Base-by-base conservation (phyloP, 1,140 invertebrate genomes). In the Papilio polyxenes region DNA sequence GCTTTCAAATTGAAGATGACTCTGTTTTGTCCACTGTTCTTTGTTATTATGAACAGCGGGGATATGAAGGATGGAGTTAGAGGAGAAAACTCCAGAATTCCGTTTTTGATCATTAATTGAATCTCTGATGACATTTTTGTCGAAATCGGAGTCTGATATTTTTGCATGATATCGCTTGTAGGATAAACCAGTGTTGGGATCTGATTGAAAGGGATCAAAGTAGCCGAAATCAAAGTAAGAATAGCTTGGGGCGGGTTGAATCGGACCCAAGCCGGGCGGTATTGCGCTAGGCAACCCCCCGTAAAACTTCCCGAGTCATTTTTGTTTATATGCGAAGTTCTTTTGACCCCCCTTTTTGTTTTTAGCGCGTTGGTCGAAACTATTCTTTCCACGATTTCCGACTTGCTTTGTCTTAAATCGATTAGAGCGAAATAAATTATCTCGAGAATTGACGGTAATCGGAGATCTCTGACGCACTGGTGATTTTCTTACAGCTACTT, bases 1-100 rank as follows among this genome's bases (percentile, higher is more conserved):
- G 75, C 81, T 53, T 87, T 85, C 0, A 89, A 76, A 76, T 91
- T 89, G 85, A 91, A 89, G 76, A 90, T 90, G 3, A 82, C 81
- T 31, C 80, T 69, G 80, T 15, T 65, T 74, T 84, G 81, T 48
- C 83, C 82, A 23, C 83, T 82, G 51, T 13, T 51, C 40, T 86
- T 86, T 11, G n/a, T n/a, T 51, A 81, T 83, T 74, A 83, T 40
- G 53, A 92, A 91, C 56, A 92, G 85, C n/a, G 83, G 85, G 20
- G 88, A 92, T 17, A 91, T 82, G 77, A 91, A 91, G 53, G 85
- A 87, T 37, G 86, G 82, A 4, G 81, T 78, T 10, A 53, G 20
- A 9, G 81, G 59, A 51, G 85, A 81, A 9, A 69, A 75, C 69
- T 90, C 85, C 11, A 91, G 15, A 23, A 90, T 79, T 15, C 65